Base-by-base conservation (phyloP, 2,797 vertebrate genomes). In the Coccyzus lansbergi region DNA sequence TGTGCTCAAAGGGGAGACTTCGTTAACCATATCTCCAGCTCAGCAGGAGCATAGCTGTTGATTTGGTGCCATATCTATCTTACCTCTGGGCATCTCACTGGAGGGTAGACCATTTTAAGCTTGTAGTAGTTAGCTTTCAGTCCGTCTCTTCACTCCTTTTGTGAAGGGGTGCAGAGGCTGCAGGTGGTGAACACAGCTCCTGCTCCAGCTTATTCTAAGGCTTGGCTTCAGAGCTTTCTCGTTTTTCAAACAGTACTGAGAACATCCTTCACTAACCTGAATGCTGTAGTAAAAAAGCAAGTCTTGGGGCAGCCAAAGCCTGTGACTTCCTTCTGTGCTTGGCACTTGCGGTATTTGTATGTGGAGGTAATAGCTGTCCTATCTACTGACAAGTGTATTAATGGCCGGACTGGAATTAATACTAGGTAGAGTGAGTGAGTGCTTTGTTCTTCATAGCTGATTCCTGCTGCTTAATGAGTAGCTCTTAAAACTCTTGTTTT, bases 401-500 rank as follows among this genome's bases (percentile, higher is more conserved):
- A 92, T 95, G 91, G 42, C 92, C 82, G 91, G 68, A 82, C 92
- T 95, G 79, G 94, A 94, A 83, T 96, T 95, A 92, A 94, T 93
- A 10, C 82, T 91, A 88, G 83, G 85, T 91, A 93, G 91, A 86
- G 95, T 77, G 91, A 86, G 95, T 77, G 85, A 86, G 52, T 85
- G 79, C 85, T 94, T 91, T 92, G 64, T 94, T 88, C 74, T 91
- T 94, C 87, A 22, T 90, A 92, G 84, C 67, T 94, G 85, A 80
- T 92, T 94, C 88, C 93, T 91, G 91, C 92, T 95, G 91, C 87
- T 93, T 97, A 92, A 95, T 95, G 90, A 93, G 83, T 56, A 95
- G 75, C 93, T 96, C 92, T 94, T 91, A 76, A 95, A 97, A 96
- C 90, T 90, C 91, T 90, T 92, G 81, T 96, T 97, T 94, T 92